phyloP scores from a whole-genome alignment of 2,888 invertebrate genomes.

The Zootermopsis nevadensis region DNA sequence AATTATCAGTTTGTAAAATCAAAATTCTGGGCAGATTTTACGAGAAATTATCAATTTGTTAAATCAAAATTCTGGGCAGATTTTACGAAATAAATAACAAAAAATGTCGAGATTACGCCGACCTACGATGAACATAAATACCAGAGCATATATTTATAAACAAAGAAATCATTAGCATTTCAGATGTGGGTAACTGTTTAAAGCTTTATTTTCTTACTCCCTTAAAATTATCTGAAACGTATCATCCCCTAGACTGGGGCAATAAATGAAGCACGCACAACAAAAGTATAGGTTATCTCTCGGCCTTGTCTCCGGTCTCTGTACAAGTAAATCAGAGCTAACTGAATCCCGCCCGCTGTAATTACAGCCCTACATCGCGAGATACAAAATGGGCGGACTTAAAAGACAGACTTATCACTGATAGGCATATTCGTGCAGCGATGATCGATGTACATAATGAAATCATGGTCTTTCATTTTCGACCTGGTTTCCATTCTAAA shows the following conservation, averaged over 20 bases:
- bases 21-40: no score
- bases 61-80: neutral
- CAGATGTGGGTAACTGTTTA: constrained; percentile 24
- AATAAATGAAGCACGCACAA: neutral
- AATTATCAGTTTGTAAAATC: no score
- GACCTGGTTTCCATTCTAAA: neutral
- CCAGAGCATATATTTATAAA: neutral
- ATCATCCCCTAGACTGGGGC: constrained; percentile 12
- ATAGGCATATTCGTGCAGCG: neutral
- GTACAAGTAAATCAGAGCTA: constrained; percentile 35
- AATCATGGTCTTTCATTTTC: neutral
- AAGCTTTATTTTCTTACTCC: neutral
- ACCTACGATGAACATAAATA: neutral
- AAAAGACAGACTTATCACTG: neutral
- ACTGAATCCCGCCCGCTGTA: constrained; percentile 11
- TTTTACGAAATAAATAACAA: neutral
- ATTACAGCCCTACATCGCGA: constrained; percentile 10
- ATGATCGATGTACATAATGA: neutral
- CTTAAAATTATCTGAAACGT: neutral
- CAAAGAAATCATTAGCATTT: constrained; percentile 2
- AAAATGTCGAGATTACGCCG: neutral
- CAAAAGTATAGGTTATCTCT: constrained; percentile 24
- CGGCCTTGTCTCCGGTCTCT: constrained; percentile 3
- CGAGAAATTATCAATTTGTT: neutral
- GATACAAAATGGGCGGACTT: constrained; percentile 21